These are phyloP conservation scores for Stenodera caucasica DNA, from an alignment of 2,888 invertebrate species.

Conservation along the genomic window DNA sequence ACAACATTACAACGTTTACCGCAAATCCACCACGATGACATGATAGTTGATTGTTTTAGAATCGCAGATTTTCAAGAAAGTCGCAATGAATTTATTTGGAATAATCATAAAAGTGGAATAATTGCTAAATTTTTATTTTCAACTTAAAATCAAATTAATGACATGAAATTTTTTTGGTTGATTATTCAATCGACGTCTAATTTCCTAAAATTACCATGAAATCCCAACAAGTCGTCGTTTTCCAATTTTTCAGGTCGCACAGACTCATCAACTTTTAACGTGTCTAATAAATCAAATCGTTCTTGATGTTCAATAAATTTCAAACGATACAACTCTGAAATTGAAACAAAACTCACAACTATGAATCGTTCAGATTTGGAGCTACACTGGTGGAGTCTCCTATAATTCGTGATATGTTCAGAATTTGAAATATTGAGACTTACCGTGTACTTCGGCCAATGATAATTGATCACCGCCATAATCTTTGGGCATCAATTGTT, in stretches of 20 bases:
- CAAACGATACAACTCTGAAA: slow-evolving; percentile 33
- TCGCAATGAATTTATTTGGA: too few relatives aligned
- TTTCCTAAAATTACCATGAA: slow-evolving; percentile 43
- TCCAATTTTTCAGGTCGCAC: slow-evolving; percentile 32
- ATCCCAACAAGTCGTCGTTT: slow-evolving; percentile 41
- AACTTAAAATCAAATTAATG: too few relatives aligned
- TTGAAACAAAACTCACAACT: neutral
- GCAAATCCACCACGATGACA: too few relatives aligned
- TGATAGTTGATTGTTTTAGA: too few relatives aligned
- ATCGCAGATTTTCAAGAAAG: too few relatives aligned
- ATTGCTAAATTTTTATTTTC: too few relatives aligned
- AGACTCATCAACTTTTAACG: slow-evolving; percentile 35
- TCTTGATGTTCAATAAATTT: slow-evolving; percentile 33
- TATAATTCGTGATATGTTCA: too few relatives aligned
- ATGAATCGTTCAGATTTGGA: too few relatives aligned
- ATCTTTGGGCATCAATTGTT: slow-evolving; percentile 31
- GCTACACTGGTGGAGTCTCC: too few relatives aligned
- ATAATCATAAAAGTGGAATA: too few relatives aligned
- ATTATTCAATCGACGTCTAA: slow-evolving; percentile 37
- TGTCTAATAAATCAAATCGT: slow-evolving; percentile 32
- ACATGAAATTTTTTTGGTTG: neutral
- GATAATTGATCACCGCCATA: slow-evolving; percentile 43
- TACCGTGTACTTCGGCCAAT: slow-evolving; percentile 63
- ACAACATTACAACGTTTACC: too few relatives aligned
- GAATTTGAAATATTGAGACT: too few relatives aligned